Evolutionary conservation across 2,797 vertebrate species (phyloP), one percentile per base, ranked within the genome.

Genomic region (Hoplostethus mediterraneus): DNA sequence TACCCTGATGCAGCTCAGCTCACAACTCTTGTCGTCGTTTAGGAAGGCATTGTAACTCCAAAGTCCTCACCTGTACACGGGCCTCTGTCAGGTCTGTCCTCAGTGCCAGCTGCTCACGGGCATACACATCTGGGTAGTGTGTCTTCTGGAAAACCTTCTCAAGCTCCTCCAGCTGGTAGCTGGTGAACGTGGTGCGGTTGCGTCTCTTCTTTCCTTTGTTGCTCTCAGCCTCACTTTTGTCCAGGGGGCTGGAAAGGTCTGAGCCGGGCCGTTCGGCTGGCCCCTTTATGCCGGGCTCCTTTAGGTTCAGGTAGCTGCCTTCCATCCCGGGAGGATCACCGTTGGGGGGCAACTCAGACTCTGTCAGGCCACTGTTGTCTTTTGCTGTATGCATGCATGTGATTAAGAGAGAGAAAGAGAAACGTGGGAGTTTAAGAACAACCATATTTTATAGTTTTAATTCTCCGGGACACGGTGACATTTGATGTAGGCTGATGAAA

Each of bases 61-160:
- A 9, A 0, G 3, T 48, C 1, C 87, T 90, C 93, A 98, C 97
- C 97, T 99, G 97, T 30, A 98, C 97, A 0, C 97, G 95, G 82
- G 97, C 97, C 87, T 99, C 97, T 0, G 97, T 99, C 87, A 99
- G 95, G 87, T 98, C 97, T 0, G 97, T 99, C 91, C 97, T 95
- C 93, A 98, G 96, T 67, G 97, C 97, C 91, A 99, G 94, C 91
- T 98, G 97, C 91, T 99, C 97, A 5, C 97, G 95, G 5, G 97
- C 97, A 0, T 98, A 98, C 74, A 99, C 97, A 1, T 99, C 97
- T 0, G 97, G 97, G 85, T 99, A 99, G 91, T 99, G 97, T 4
- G 97, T 98, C 94, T 98, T 99, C 94, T 98, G 97, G 90, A 99
- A 99, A 86, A 98, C 97, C 63, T 98, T 98, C 90, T 99, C 97